Percentiles rank a stretch among this genome's conserved stretches.
Evolutionary conservation across 2,888 invertebrate species (phyloP).

Genomic region (Candidula unifasciata): DNA sequence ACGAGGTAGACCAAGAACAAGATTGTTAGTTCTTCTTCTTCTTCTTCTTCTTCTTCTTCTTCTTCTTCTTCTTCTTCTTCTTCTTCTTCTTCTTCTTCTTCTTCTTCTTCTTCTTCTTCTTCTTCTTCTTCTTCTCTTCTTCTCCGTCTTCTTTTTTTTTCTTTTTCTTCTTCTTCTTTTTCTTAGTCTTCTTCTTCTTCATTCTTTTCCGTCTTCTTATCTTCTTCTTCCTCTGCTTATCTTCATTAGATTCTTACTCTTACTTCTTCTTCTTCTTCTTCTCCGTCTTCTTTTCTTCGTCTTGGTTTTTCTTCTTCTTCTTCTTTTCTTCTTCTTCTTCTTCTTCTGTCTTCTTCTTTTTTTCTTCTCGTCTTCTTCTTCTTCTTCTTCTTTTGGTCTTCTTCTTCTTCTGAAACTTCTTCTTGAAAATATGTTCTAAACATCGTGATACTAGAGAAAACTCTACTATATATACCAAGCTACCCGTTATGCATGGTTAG

Average conservation of each 20-base stretch:
- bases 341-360: too few relatives aligned
- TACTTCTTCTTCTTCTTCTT: neutral
- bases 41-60: neutral
- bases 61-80: neutral
- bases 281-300: neutral
- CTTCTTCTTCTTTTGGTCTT: neutral
- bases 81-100: slow-evolving; percentile 2
- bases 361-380: neutral
- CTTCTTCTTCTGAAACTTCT: neutral
- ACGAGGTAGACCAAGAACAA: too few relatives aligned
- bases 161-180: slow-evolving; percentile 22
- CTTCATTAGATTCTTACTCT: too few relatives aligned
- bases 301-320: neutral
- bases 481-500: too few relatives aligned
- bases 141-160: slow-evolving; percentile 14
- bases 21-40: neutral
- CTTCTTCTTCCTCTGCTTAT: neutral
- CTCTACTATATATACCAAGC: too few relatives aligned
- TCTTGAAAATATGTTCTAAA: too few relatives aligned
- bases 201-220: slow-evolving; percentile 17
- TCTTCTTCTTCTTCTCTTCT: slow-evolving; percentile 24
- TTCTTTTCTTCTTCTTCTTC: neutral
- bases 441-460: too few relatives aligned
- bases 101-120: slow-evolving; percentile 29
- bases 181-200: slow-evolving; percentile 19